Evolutionary conservation across 2,888 invertebrate species (phyloP).

Genomic region (Patella ulyssiponensis): DNA sequence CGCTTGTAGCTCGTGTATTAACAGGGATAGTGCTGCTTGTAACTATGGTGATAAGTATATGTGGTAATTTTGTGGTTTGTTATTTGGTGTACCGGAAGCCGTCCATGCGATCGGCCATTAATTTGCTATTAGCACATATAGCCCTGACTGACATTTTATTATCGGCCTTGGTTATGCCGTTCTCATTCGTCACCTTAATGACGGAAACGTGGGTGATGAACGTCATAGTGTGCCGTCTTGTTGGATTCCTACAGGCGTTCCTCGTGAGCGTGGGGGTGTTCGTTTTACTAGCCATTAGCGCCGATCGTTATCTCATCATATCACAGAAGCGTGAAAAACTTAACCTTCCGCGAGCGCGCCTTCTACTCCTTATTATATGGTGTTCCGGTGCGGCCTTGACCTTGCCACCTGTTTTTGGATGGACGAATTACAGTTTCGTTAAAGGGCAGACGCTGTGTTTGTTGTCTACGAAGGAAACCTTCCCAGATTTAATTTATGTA

Average conservation of each 20-base stretch:
- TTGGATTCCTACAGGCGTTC: constrained; percentile 49
- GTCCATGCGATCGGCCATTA: constrained; percentile 67
- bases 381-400: constrained; percentile 38
- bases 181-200: constrained; percentile 45
- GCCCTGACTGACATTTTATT: constrained; percentile 57
- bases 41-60: constrained; percentile 39
- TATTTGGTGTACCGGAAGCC: constrained; percentile 60
- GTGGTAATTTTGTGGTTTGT: constrained; percentile 62
- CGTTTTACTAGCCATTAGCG: constrained; percentile 58
- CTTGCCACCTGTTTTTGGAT: constrained; percentile 53
- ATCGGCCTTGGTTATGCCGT: constrained; percentile 52
- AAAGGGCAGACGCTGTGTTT: constrained; percentile 34
- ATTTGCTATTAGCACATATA: constrained; percentile 63
- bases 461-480: constrained; percentile 16
- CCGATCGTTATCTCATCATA: constrained; percentile 62
- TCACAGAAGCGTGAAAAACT: constrained; percentile 55
- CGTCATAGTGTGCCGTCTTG: constrained; percentile 36
- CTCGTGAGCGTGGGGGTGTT: constrained; percentile 53
- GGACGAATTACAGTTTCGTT: constrained; percentile 39
- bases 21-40: constrained; percentile 28
- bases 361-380: constrained; percentile 48
- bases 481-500: constrained; percentile 40
- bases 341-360: constrained; percentile 44
- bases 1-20: constrained; percentile 10
- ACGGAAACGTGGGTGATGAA: constrained; percentile 43